Percentiles rank a stretch among this genome's conserved stretches.
These are phyloP conservation scores for Forficula auricularia DNA, from an alignment of 1,140 invertebrate species.

Conservation along the genomic window DNA sequence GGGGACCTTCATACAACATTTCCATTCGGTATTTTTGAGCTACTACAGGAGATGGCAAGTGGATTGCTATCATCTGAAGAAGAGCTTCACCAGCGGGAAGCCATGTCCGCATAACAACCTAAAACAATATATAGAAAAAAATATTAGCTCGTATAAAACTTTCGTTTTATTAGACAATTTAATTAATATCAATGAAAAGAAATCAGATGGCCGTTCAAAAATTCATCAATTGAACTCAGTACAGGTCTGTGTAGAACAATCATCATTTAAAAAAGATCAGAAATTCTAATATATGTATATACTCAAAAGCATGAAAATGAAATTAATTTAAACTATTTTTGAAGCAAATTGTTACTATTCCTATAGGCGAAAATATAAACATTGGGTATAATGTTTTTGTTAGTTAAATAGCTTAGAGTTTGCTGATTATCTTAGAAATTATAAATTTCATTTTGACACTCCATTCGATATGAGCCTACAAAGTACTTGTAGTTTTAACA, in stretches of 20 bases:
- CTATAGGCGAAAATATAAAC: too few species aligned
- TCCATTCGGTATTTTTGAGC: constrained; percentile 99
- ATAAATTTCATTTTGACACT: too few species aligned
- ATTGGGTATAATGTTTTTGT: too few species aligned
- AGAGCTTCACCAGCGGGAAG: constrained; percentile 96
- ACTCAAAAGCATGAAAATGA: too few species aligned
- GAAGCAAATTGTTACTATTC: too few species aligned
- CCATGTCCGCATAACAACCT: constrained; percentile 97
- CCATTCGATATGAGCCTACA: too few species aligned
- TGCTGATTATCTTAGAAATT: too few species aligned
- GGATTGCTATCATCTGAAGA: constrained; percentile 99
- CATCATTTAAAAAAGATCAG: constrained; percentile 13
- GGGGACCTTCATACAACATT: constrained; percentile 95
- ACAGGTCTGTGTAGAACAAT: constrained; percentile 13
- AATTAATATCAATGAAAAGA: neutral
- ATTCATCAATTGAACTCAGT: neutral
- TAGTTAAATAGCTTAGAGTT: too few species aligned
- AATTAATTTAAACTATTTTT: too few species aligned
- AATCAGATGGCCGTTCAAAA: constrained; percentile 1
- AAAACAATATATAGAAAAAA: constrained; percentile 9
- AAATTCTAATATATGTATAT: too few species aligned
- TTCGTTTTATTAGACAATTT: neutral
- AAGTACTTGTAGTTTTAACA: too few species aligned
- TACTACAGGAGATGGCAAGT: constrained; percentile 94
- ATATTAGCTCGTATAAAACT: too few species aligned